Percentiles rank a stretch among this genome's conserved stretches.
Evolutionary conservation across 2,888 invertebrate species (phyloP).

Genomic region (Lacanobia oleracea): DNA sequence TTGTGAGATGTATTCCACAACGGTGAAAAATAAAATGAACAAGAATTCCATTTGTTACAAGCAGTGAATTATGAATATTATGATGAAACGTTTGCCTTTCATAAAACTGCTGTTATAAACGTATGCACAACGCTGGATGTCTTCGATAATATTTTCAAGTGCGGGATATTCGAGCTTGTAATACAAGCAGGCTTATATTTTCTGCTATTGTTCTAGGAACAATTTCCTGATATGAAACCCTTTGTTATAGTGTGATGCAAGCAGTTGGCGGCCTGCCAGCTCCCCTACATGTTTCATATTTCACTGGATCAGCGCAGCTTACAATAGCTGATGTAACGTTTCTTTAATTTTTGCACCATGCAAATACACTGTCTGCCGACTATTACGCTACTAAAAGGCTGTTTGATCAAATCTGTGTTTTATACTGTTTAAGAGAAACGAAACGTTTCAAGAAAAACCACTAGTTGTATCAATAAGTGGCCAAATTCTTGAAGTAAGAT

Average conservation of each 20-base stretch:
- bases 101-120: slow-evolving; percentile 15
- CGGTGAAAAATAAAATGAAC: slow-evolving; percentile 17
- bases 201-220: slow-evolving; percentile 85
- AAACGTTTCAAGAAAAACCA: no score
- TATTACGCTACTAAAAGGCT: slow-evolving; percentile 8
- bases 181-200: slow-evolving; percentile 79
- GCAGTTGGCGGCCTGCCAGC: slow-evolving; percentile 86
- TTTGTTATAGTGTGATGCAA: slow-evolving; percentile 86
- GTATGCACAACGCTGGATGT: slow-evolving; percentile 51
- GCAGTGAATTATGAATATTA: neutral
- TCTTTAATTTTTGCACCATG: slow-evolving; percentile 67
- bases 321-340: slow-evolving; percentile 79
- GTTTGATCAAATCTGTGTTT: neutral
- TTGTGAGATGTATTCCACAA: slow-evolving; percentile 28
- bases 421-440: no score
- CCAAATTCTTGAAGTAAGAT: neutral
- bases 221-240: slow-evolving; percentile 87
- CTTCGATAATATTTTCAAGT: slow-evolving; percentile 68
- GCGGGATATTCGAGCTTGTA: slow-evolving; percentile 69
- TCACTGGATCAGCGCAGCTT: slow-evolving; percentile 85
- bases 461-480: no score
- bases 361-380: slow-evolving; percentile 40
- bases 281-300: slow-evolving; percentile 87
- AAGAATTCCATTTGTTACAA: slow-evolving; percentile 5
- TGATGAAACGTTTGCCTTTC: neutral